Base-by-base conservation (phyloP, 1,140 invertebrate genomes). In the Trypoxylus dichotomus region DNA sequence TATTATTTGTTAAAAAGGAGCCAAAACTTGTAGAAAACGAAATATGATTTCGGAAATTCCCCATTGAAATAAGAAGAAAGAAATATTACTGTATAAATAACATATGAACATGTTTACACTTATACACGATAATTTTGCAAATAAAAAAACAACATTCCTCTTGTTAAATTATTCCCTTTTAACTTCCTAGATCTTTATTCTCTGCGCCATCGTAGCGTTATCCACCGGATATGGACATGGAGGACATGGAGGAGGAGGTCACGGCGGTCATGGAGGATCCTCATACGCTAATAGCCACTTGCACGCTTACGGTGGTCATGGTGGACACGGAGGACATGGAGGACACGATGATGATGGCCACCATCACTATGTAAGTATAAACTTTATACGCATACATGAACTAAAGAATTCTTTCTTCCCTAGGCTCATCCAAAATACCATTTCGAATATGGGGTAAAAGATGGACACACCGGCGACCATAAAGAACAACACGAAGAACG, bases 401-500 rank as follows among this genome's bases (percentile, higher is more conserved):
- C n/a, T 37, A 6, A 74, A 32, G 6, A 3, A 32, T 15, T 37
- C 10, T 19, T 41, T 63, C 37, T 71, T 78, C 74, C 15, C 5
- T 5, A 75, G 71, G 71, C 71, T 6, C 13, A 71, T 19, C 47
- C 47, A 21, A 32, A 32, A 32, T 94, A 94, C 85, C 89, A 90
- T 79, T 94, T 92, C 83, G 92, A 91, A 81, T 94, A 94, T 83
- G 91, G 91, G 11, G 91, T 94, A 10, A 89, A 91, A 80, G 93
- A 94, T 83, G 88, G 89, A 42, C 89, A 91, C 85, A 94, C 91
- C 27, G 91, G 93, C 79, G 92, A 93, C 81, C 88, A 91, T 68
- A 92, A 93, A 74, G 79, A 83, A 32, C 85, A 86, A 80, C 85
- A 84, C 83, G 84, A 85, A 75, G 84, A 84, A 68, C 84, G 84